These are phyloP conservation scores for Lerista edwardsae DNA, from an alignment of 2,797 vertebrate genomes.

Conservation along the genomic window DNA sequence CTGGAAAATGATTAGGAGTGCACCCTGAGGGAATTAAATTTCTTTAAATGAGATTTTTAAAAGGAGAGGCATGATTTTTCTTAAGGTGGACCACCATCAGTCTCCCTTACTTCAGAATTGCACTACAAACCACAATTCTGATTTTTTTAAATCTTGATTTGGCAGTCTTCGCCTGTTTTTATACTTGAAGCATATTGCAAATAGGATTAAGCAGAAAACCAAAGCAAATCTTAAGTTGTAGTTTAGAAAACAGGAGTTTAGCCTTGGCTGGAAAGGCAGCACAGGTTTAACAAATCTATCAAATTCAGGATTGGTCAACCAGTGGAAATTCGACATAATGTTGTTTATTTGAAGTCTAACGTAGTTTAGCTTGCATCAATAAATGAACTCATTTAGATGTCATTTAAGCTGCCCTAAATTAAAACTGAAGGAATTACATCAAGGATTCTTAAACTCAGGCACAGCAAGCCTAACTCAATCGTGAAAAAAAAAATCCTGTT, in stretches of 20 bases:
- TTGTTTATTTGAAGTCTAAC: slow-evolving; percentile 11
- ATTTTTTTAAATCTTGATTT: slow-evolving; percentile 7
- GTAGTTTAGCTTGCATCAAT: slow-evolving; percentile 4
- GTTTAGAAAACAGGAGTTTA: slow-evolving; percentile 6
- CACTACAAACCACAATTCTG: not conserved
- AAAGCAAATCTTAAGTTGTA: slow-evolving; percentile 21
- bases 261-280: slow-evolving; percentile 17
- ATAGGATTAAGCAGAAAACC: slow-evolving; percentile 16
- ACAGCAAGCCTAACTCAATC: not conserved
- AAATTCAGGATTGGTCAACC: slow-evolving; percentile 26
- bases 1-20: no score
- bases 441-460: slow-evolving; percentile 22
- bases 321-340: not conserved
- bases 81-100: not conserved
- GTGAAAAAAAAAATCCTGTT: not conserved
- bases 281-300: not conserved
- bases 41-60: not conserved
- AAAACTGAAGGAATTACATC: not conserved
- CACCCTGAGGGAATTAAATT: no score
- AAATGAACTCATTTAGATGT: slow-evolving; percentile 6
- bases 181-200: not conserved
- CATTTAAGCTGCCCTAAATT: slow-evolving; percentile 3
- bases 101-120: not conserved
- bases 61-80: not conserved
- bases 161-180: not conserved